These are phyloP conservation scores for Mantis religiosa DNA, from an alignment of 2,888 invertebrate species.

Conservation along the genomic window DNA sequence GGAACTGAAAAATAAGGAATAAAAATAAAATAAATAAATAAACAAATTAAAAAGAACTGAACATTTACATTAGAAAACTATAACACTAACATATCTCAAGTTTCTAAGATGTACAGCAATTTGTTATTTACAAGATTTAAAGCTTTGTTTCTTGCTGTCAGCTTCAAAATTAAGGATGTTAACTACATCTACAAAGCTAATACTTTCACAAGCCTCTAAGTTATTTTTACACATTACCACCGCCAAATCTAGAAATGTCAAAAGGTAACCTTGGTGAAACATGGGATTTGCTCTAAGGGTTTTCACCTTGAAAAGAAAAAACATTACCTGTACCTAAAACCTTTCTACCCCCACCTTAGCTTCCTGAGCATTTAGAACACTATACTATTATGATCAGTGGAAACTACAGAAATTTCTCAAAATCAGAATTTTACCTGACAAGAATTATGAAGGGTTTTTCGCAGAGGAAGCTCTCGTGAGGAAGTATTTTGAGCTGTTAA, in stretches of 20 bases:
- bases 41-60: no score
- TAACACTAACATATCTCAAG: no score
- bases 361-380: neutral
- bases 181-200: neutral
- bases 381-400: neutral
- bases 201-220: neutral
- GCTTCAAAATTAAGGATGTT: neutral
- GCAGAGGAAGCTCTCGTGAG: constrained; percentile 52
- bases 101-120: no score
- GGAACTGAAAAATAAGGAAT: no score
- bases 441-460: constrained; percentile 56
- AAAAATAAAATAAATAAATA: no score
- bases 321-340: neutral
- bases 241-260: neutral
- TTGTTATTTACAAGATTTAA: no score
- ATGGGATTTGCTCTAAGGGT: neutral
- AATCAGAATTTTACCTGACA: constrained; percentile 42
- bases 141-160: neutral
- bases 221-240: neutral
- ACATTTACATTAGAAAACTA: no score
- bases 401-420: neutral
- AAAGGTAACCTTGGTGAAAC: neutral
- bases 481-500: constrained; percentile 46
- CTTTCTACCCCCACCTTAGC: neutral
- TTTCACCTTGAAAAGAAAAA: neutral